Evolutionary conservation across 1,140 invertebrate species (phyloP).

Genomic region (Potamilus streckersoni): DNA sequence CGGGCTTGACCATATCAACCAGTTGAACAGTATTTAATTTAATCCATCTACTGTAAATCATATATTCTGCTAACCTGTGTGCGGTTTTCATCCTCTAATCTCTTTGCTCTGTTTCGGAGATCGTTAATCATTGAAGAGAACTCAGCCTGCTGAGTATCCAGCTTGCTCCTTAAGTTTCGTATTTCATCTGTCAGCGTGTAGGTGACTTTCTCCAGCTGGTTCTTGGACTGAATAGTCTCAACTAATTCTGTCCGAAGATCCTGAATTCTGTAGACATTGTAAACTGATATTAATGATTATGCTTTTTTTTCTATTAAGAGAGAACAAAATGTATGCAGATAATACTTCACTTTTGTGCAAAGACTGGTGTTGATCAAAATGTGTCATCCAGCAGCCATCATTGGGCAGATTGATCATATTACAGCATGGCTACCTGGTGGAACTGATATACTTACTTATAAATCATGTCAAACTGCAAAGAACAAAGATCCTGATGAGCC

Average conservation of each 20-base stretch:
- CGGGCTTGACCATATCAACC: neutral
- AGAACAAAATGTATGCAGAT: no score
- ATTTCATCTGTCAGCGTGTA: slow-evolving; percentile 59
- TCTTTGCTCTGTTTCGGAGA: slow-evolving; percentile 52
- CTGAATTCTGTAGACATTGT: slow-evolving; percentile 39
- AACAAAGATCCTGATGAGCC: no score
- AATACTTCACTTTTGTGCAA: no score
- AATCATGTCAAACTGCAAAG: no score
- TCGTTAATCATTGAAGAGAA: slow-evolving; percentile 51
- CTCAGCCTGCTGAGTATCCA: slow-evolving; percentile 57
- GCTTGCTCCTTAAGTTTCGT: slow-evolving; percentile 46
- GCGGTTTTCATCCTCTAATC: slow-evolving; percentile 63
- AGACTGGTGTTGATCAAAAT: no score
- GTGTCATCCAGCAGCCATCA: no score
- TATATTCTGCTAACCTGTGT: slow-evolving; percentile 48
- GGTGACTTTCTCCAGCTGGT: slow-evolving; percentile 55
- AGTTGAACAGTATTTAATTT: neutral
- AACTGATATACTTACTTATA: no score
- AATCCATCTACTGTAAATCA: neutral
- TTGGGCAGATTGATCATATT: no score
- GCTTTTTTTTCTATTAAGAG: no score
- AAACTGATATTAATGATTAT: no score
- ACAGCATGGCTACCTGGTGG: no score
- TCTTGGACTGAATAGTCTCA: slow-evolving; percentile 49
- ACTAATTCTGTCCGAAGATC: slow-evolving; percentile 53